Evolutionary conservation across 1,140 invertebrate species (phyloP).

Genomic region (Drosophila ambigua): DNA sequence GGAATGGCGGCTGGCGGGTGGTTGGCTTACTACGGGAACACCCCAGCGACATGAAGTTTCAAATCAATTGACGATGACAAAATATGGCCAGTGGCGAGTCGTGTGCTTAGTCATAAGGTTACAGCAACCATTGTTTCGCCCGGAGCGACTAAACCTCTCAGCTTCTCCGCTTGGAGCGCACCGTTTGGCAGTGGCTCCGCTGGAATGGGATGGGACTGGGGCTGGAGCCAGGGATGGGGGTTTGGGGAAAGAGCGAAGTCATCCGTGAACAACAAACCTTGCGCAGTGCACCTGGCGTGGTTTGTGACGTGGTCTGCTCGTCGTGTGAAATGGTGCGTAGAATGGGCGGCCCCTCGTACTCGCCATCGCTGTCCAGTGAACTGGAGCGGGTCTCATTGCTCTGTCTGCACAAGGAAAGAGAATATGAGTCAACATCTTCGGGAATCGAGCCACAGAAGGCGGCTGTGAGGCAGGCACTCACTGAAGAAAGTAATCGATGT

Average conservation of each 20-base stretch:
- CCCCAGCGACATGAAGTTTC: conserved; percentile 22
- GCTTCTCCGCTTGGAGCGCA: background rate
- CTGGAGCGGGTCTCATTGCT: conserved; percentile 84
- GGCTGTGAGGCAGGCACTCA: conserved; percentile 84
- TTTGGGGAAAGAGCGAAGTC: background rate
- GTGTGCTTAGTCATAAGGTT: conserved; percentile 45
- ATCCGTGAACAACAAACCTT: conserved; percentile 62
- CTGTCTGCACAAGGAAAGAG: conserved; percentile 59
- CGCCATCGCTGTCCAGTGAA: conserved; percentile 84
- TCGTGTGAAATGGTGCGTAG: conserved; percentile 78
- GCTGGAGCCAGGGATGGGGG: background rate
- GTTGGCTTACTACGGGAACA: too few species aligned
- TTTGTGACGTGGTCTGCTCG: conserved; percentile 75
- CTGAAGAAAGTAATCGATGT: conserved; percentile 95
- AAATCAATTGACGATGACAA: conserved; percentile 44
- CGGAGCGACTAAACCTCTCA: background rate
- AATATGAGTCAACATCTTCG: background rate
- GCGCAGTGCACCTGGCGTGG: conserved; percentile 71
- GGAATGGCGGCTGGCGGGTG: too few species aligned
- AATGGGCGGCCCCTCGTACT: conserved; percentile 79
- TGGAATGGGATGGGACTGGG: conserved; percentile 1
- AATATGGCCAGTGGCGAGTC: conserved; percentile 26
- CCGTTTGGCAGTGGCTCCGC: background rate
- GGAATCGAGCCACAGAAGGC: background rate
- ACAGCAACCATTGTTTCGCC: conserved; percentile 20